Evolutionary conservation across 2,797 vertebrate species (phyloP).

Genomic region (Chiroxiphia lanceolata): DNA sequence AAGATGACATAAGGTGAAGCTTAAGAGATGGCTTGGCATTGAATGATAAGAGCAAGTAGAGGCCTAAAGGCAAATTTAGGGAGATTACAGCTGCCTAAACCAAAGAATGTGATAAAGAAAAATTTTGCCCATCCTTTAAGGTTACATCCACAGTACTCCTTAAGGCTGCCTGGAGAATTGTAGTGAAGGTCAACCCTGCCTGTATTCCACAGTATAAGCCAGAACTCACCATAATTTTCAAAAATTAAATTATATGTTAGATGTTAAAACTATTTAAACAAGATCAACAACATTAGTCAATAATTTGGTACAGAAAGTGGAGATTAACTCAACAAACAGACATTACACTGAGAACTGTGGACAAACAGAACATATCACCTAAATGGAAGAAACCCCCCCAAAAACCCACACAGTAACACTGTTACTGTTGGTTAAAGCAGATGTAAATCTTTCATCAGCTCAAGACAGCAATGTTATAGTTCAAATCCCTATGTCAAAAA

Average conservation of each 20-base stretch:
- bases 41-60: not conserved
- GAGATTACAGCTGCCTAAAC: not conserved
- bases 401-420: not conserved
- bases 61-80: not conserved
- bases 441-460: not conserved
- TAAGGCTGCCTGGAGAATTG: not conserved
- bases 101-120: slow-evolving; percentile 1
- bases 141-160: not conserved
- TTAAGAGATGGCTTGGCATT: not conserved
- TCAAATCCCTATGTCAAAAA: not conserved
- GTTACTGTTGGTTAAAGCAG: not conserved
- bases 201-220: not conserved
- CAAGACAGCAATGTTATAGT: not conserved
- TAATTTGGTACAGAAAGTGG: not conserved
- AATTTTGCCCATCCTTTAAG: not conserved
- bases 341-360: not conserved
- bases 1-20: slow-evolving; percentile 1
- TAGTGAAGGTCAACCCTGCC: not conserved
- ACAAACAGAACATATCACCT: not conserved
- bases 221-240: not conserved
- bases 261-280: not conserved
- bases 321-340: not conserved
- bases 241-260: not conserved
- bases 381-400: not conserved
- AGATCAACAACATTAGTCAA: not conserved